Base-by-base conservation (phyloP, 2,113 vertebrate genomes). In the Triplophysa tibetana region DNA sequence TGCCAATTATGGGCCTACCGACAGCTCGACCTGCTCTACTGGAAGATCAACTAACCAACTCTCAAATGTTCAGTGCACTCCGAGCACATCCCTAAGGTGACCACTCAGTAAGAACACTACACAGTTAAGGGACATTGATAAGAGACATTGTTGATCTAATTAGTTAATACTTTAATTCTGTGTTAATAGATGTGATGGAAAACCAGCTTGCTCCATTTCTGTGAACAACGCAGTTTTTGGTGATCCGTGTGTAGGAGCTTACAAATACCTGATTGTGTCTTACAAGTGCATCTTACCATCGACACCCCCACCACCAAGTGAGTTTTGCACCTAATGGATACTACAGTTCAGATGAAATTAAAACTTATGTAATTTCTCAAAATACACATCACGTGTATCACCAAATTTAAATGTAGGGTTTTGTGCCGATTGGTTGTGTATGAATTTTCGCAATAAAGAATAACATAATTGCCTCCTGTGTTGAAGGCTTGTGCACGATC, bases 51-150 rank as follows among this genome's bases (percentile, higher is more conserved):
- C 14, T 50, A 8, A 33, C 24, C 63, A 79, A 64, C 29, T 75
- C 21, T 75, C 77, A 19, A 75, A 78, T 14, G 4, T 52, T 13
- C 3, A 75, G 14, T 73, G 65, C 65, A 54, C 16, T 21, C 56
- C 74, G 4, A 7, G 74, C 17, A 67, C 33, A 41, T 54, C 81
- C 2, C 14, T 17, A 41, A 61, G 23, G 2, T 29, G 26, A 29
- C 26, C 2, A 3, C 26, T 29, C 26, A 29, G 26, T 29, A 29
- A 29, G 26, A 29, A 29, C 26, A 24, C 24, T 24, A 24, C 24
- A 24, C 24, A 24, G 24, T 24, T 24, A 24, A 24, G 24, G 24
- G 24, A 24, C 24, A 24, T 24, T 24, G 24, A 24, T 29, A 4
- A 29, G 29, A 29, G 29, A 29, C 29, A 4, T 29, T 29, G 41